A percentile compares a stretch with the other conserved stretches of the same genome.
Conservation (phyloP, 2,113 vertebrate species). For the Herpetotheres cachinnans region DNA sequence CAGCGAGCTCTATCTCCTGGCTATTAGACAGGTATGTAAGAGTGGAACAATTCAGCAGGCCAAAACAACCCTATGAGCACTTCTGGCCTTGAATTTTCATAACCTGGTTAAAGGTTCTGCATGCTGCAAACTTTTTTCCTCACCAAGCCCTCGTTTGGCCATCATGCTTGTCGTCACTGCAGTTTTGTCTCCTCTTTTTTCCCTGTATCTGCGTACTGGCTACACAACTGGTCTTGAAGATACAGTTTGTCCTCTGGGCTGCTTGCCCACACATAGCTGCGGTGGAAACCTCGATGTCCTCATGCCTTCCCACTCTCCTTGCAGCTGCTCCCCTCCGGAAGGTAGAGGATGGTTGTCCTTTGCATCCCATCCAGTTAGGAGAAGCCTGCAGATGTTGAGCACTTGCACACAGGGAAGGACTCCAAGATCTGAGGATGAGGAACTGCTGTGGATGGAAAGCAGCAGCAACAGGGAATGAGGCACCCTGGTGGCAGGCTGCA, state of each 20-base stretch:
- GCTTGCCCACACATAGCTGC: background rate
- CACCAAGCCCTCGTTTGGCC: background rate
- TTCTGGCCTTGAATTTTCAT: constrained; percentile 8
- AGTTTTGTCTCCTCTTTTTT: background rate
- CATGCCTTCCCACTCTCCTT: background rate
- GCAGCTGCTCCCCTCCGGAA: background rate
- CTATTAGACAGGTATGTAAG: background rate
- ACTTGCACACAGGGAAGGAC: background rate
- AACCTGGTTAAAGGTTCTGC: background rate
- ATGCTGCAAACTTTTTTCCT: background rate
- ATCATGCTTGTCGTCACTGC: background rate
- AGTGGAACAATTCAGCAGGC: background rate
- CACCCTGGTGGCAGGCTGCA: background rate
- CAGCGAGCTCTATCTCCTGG: background rate
- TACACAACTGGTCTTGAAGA: background rate
- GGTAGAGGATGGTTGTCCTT: background rate
- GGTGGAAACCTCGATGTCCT: background rate
- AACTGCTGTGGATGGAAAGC: background rate
- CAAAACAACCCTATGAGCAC: background rate
- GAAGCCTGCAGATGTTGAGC: background rate
- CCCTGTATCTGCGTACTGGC: background rate
- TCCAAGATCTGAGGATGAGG: background rate
- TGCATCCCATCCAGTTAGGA: background rate
- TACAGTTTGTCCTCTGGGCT: background rate
- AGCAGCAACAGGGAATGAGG: background rate